Conservation (phyloP, 2,888 invertebrate species). For the Drosophila rellima region DNA sequence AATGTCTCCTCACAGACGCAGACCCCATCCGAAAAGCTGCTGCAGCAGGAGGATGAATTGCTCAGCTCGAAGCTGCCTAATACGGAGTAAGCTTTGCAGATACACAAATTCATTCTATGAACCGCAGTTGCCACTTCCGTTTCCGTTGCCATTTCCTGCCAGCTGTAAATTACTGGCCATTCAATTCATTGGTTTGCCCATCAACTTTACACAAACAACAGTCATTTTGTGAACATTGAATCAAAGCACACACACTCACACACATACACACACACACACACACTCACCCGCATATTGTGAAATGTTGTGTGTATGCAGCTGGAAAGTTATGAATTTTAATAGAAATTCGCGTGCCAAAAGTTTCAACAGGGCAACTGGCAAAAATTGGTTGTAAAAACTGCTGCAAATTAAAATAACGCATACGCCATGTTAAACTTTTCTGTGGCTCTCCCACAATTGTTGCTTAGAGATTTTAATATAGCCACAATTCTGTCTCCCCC, state of each 20-base stretch:
- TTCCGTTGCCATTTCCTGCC: conserved; percentile 75
- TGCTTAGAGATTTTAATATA: conserved; percentile 32
- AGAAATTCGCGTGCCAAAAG: conserved; percentile 63
- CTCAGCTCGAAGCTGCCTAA: conserved; percentile 51
- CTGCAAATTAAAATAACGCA: conserved; percentile 78
- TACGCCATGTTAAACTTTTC: conserved; percentile 59
- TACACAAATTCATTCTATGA: conserved; percentile 20
- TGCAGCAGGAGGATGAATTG: background rate
- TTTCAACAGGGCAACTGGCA: conserved; percentile 46
- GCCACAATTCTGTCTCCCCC: conserved; percentile 24
- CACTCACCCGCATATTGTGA: conserved; percentile 6
- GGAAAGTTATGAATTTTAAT: conserved; percentile 80
- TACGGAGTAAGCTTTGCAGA: conserved; percentile 75
- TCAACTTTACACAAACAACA: conserved; percentile 68
- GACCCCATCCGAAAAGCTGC: conserved; percentile 56
- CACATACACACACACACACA: conserved; percentile 12
- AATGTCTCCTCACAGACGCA: conserved; percentile 82
- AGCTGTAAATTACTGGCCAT: conserved; percentile 72
- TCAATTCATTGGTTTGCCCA: conserved; percentile 62
- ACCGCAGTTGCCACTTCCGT: conserved; percentile 60
- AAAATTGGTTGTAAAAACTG: conserved; percentile 56
- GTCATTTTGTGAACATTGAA: conserved; percentile 47
- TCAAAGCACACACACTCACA: conserved; percentile 13
- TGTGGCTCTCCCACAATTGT: conserved; percentile 29
- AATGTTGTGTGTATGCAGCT: conserved; percentile 36